Evolutionary conservation across 2,888 invertebrate genomes (phyloP).

Genomic region (Caenorhabditis wallacei): DNA sequence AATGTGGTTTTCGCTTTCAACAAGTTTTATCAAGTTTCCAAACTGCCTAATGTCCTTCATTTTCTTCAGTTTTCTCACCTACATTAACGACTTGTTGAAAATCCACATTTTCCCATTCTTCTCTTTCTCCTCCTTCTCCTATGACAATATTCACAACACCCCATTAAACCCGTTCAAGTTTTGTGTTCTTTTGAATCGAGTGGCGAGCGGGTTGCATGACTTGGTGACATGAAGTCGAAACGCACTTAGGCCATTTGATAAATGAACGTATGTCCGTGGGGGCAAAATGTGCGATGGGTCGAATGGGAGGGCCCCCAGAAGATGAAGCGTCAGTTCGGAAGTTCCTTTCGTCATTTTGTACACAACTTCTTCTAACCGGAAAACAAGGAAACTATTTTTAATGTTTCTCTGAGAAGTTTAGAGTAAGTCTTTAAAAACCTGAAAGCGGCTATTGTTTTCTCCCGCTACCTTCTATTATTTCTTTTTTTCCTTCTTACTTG

Average conservation of each 20-base stretch:
- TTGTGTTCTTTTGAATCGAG: constrained; percentile 16
- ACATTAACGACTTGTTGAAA: constrained; percentile 50
- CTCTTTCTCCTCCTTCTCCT: constrained; percentile 5
- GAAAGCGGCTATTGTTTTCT: constrained; percentile 24
- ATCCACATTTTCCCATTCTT: constrained; percentile 8
- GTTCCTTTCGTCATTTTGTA: constrained; percentile 21
- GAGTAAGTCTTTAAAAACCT: constrained; percentile 33
- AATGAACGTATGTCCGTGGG: constrained; percentile 56
- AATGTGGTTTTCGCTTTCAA: neutral
- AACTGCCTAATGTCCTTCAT: constrained; percentile 8
- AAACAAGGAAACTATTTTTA: constrained; percentile 29
- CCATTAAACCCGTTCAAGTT: constrained; percentile 36
- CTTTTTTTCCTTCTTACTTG: neutral
- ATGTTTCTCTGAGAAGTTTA: constrained; percentile 10
- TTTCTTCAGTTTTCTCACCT: constrained; percentile 29
- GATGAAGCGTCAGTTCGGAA: constrained; percentile 32
- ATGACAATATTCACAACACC: constrained; percentile 34
- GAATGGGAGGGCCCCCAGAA: constrained; percentile 14
- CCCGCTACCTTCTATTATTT: neutral
- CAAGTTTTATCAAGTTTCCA: neutral
- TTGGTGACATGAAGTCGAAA: constrained; percentile 51
- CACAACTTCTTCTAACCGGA: constrained; percentile 14
- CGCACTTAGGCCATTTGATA: constrained; percentile 55
- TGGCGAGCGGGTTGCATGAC: constrained; percentile 49
- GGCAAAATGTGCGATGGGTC: constrained; percentile 41